These are phyloP conservation scores for Acanthopagrus latus DNA, from an alignment of 2,797 vertebrate species.

Conservation along the genomic window DNA sequence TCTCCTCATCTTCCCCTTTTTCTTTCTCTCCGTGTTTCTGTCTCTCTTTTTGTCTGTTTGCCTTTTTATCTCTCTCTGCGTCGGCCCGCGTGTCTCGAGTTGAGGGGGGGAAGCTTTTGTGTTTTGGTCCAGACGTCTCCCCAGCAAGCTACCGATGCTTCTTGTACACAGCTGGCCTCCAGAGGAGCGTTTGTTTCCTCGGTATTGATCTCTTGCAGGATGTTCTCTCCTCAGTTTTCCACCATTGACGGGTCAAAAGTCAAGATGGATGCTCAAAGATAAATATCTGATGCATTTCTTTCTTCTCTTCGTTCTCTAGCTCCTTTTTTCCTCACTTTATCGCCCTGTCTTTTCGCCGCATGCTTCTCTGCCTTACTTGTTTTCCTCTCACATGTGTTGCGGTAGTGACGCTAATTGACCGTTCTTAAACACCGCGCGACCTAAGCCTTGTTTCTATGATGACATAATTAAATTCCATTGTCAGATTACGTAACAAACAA, in stretches of 20 bases:
- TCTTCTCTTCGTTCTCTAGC: background rate
- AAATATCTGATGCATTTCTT: background rate
- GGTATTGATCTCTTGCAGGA: slow-evolving; percentile 18
- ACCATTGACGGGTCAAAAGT: slow-evolving; percentile 37
- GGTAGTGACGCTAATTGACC: slow-evolving; percentile 74
- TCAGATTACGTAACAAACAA: slow-evolving; percentile 72
- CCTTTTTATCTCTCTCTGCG: slow-evolving; percentile 26
- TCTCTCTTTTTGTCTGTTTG: slow-evolving; percentile 32
- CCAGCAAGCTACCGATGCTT: slow-evolving; percentile 49
- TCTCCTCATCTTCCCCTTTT: slow-evolving; percentile 33
- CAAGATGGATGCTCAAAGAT: slow-evolving; percentile 6
- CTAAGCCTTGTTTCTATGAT: slow-evolving; percentile 74
- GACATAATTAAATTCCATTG: slow-evolving; percentile 73
- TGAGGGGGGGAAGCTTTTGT: slow-evolving; percentile 38
- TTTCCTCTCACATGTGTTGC: slow-evolving; percentile 66
- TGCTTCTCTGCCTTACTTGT: slow-evolving; percentile 36
- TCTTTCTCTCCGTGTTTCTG: slow-evolving; percentile 27
- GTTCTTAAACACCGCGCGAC: slow-evolving; percentile 78
- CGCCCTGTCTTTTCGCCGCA: slow-evolving; percentile 13
- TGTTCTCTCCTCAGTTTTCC: slow-evolving; percentile 8
- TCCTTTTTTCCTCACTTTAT: background rate
- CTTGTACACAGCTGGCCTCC: slow-evolving; percentile 45
- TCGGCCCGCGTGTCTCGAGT: slow-evolving; percentile 33
- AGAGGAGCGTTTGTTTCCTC: background rate
- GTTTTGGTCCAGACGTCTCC: slow-evolving; percentile 41